phyloP scores from a whole-genome alignment of 2,888 invertebrate species.

The Subacronicta megacephala region DNA sequence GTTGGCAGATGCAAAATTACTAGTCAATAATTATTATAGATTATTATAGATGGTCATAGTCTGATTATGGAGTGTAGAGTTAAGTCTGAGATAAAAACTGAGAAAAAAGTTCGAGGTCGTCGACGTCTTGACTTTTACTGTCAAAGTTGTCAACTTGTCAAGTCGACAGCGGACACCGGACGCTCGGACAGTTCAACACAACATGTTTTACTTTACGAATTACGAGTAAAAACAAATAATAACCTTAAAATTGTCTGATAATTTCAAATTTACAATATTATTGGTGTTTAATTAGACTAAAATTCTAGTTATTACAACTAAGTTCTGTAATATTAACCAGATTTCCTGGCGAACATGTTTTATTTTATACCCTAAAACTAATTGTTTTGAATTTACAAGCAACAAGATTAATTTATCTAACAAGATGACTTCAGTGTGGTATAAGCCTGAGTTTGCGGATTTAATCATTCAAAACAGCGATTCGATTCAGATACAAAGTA shows the following conservation, averaged over 20 bases:
- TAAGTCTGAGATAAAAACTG: no score
- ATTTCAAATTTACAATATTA: constrained; percentile 2
- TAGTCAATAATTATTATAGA: no score
- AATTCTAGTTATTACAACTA: constrained; percentile 7
- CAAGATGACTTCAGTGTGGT: constrained; percentile 80
- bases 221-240: constrained; percentile 16
- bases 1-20: no score
- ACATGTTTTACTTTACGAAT: no score
- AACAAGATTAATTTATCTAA: constrained; percentile 2
- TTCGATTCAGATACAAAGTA: constrained; percentile 78
- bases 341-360: constrained; percentile 7
- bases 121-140: no score
- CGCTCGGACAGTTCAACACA: no score
- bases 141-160: no score
- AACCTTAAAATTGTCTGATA: constrained; percentile 36
- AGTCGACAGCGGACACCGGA: no score
- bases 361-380: neutral
- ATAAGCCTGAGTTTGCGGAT: constrained; percentile 73
- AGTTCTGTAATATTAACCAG: neutral
- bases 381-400: constrained; percentile 5
- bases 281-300: neutral
- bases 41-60: no score
- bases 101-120: no score
- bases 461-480: constrained; percentile 80
- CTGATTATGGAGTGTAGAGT: no score